Base-by-base conservation (phyloP, 2,888 invertebrate genomes). In the Eustalomyia histrio region DNA sequence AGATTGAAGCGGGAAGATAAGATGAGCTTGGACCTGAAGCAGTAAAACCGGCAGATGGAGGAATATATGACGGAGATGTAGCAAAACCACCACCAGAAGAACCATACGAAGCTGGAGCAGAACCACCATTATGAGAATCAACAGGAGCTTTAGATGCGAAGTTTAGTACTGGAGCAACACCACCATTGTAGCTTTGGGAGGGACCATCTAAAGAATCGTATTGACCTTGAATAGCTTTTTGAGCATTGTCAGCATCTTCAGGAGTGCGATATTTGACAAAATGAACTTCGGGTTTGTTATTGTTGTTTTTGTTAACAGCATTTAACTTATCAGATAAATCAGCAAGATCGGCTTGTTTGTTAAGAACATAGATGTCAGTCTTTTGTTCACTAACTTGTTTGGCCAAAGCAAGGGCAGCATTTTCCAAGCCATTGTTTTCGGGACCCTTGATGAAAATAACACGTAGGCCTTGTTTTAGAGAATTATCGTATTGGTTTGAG, bases 371-470 rank as follows among this genome's bases (percentile, higher is more conserved):
- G 80, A 87, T 87, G 80, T 87, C 88, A 24, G 89, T 89, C 78
- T 82, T 84, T 33, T 89, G 88, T 71, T 89, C 85, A 57, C 85
- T 85, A 76, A 87, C 86, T 67, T 86, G 85, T 76, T 85, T 87
- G 64, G 86, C 87, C 74, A 88, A 76, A 24, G 84, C 84, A 55
- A 88, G 84, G 24, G 85, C 88, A 39, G 88, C 88, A 67, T 88
- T 83, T 76, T 88, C 87, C 39, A 87, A 43, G 3, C 86, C 88
- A 69, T 83, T 87, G 78, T 87, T 87, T 80, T 88, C 89, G 80
- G 90, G 90, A 18, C 89, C 87, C 85, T 89, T 89, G 78, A 90
- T 90, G 85, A 90, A 89, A 58, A 90, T 83, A 0, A 90, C 89
- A 18, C 89, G 89, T 21, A 90, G 76, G 35, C 63, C 65, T 60